These are phyloP conservation scores for Porites cylindrica DNA, from an alignment of 92 coral and sea anemone species.

Conservation along the genomic window DNA sequence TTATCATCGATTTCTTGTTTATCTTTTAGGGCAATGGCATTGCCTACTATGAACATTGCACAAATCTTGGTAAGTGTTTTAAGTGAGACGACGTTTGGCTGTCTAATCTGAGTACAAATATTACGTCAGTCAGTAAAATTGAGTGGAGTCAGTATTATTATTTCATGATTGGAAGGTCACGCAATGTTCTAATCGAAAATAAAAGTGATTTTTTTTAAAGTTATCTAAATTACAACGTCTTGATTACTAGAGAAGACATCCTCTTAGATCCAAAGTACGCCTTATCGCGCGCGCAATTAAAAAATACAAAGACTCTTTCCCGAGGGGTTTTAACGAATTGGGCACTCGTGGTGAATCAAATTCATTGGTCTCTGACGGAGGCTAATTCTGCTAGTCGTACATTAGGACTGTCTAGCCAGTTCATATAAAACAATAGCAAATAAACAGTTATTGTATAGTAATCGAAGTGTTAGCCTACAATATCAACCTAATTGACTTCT, in stretches of 20 bases:
- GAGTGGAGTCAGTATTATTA: neutral
- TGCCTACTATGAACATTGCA: neutral
- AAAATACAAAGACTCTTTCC: conserved; percentile 30
- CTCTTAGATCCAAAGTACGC: neutral
- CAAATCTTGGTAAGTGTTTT: conserved; percentile 24
- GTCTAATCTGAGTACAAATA: conserved; percentile 7
- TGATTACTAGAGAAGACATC: neutral
- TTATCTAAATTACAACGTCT: neutral
- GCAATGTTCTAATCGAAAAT: conserved; percentile 8
- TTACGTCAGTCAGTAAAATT: conserved; percentile 27
- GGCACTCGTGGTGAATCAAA: neutral
- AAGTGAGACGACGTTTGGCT: neutral
- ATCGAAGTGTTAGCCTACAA: conserved; percentile 2
- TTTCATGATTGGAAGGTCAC: conserved; percentile 1
- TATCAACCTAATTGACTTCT: conserved; percentile 8
- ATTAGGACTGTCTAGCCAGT: conserved; percentile 29
- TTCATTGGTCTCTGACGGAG: neutral
- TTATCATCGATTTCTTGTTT: neutral
- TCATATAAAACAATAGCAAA: conserved; percentile 33
- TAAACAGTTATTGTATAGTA: conserved; percentile 32
- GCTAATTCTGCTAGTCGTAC: neutral
- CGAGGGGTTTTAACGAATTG: conserved; percentile 11
- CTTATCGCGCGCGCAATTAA: neutral
- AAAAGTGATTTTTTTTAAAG: neutral
- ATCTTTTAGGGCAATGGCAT: conserved; percentile 21